Evolutionary conservation across 2,113 vertebrate genomes (phyloP), one percentile per base, ranked within the genome.

Genomic region (Psittacus erithacus): DNA sequence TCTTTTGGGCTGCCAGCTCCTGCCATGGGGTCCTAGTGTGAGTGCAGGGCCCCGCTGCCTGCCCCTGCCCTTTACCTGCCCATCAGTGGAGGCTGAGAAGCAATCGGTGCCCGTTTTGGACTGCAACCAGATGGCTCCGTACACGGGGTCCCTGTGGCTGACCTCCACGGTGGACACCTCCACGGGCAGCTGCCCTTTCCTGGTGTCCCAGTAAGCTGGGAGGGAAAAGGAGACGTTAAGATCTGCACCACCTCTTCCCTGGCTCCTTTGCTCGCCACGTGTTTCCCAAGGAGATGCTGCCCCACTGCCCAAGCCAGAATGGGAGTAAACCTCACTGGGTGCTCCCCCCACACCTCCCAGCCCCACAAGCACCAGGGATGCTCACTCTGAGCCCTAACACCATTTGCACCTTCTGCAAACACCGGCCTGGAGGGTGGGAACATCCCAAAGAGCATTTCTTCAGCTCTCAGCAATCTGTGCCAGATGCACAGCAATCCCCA

Each of bases 101-200:
- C 98, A 98, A 38, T 99, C 99, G 0, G 98, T 99, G 94, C 99
- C 99, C 0, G 99, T 99, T 96, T 99, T 99, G 50, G 99, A 99
- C 95, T 99, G 99, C 68, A 99, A 92, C 99, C 99, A 99, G 97
- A 98, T 98, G 33, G 97, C 97, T 86, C 99, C 98, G 2, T 99
- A 99, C 88, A 99, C 99, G 0, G 99, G 99, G 93, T 99, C 99
- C 90, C 98, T 97, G 97, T 99, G 99, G 95, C 99, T 98, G 90
- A 98, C 91, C 90, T 99, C 99, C 20, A 99, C 95, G 4, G 98
- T 96, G 31, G 99, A 99, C 50, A 98, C 91, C 86, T 99, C 99
- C 14, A 98, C 94, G 0, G 99, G 98, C 92, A 98, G 97, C 62
- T 98, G 97, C 70, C 99, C 99, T 93, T 98, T 99, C 27, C 99